A percentile compares a stretch with the other conserved stretches of the same genome.
Conservation (phyloP, 1,140 invertebrate genomes). For the Arion vulgaris region DNA sequence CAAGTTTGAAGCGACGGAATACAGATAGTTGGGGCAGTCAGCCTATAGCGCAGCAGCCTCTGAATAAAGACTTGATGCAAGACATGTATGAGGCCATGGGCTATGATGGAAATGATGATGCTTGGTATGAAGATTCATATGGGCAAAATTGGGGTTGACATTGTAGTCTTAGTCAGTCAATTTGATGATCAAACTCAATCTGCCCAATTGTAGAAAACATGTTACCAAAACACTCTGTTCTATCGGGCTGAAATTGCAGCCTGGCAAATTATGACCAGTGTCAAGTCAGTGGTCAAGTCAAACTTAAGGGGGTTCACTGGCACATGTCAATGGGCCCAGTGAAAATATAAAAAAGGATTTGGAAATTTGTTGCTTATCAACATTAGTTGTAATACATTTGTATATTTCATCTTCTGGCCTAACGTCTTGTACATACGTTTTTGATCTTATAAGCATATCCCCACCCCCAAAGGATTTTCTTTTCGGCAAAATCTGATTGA, state of each 20-base stretch:
- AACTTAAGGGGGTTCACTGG: conserved; percentile 36
- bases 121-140: conserved; percentile 84
- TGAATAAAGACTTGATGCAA: conserved; percentile 72
- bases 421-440: conserved; percentile 38
- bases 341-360: no score
- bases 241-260: conserved; percentile 38
- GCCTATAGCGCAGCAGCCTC: conserved; percentile 80
- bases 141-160: conserved; percentile 78
- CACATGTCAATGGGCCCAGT: no score
- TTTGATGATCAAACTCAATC: conserved; percentile 19
- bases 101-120: conserved; percentile 75
- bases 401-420: conserved; percentile 43
- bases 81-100: conserved; percentile 59
- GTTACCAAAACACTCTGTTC: conserved; percentile 29
- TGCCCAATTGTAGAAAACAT: conserved; percentile 30
- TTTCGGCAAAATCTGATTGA: conserved; percentile 44
- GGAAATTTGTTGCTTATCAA: no score
- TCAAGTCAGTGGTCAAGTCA: conserved; percentile 32
- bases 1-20: conserved; percentile 92
- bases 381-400: conserved; percentile 29
- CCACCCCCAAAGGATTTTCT: conserved; percentile 38
- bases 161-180: background rate
- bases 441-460: conserved; percentile 43
- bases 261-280: conserved; percentile 38
- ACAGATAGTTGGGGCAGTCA: conserved; percentile 74